phyloP scores from a whole-genome alignment of 2,888 invertebrate species.

The Acheta domesticus region DNA sequence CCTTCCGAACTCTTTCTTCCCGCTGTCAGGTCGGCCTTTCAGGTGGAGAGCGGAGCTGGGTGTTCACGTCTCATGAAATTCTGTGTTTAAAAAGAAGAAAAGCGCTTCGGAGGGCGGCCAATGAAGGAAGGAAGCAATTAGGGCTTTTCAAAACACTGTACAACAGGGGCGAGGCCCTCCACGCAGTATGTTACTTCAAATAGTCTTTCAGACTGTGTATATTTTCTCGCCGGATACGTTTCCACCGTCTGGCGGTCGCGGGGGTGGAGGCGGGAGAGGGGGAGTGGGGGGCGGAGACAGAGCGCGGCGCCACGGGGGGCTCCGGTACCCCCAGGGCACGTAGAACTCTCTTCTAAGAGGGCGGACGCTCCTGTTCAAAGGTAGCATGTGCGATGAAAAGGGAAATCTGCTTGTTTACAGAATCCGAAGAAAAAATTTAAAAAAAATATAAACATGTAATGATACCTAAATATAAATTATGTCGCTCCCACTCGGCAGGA shows the following conservation, averaged over 20 bases:
- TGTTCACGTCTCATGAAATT: neutral
- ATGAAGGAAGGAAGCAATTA: slow-evolving; percentile 7
- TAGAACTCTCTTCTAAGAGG: too few species aligned
- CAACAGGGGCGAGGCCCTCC: neutral
- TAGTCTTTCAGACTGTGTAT: slow-evolving; percentile 18
- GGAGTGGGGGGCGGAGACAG: too few species aligned
- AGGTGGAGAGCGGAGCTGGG: neutral
- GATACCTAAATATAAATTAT: too few species aligned
- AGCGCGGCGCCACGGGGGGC: too few species aligned
- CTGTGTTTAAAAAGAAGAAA: neutral
- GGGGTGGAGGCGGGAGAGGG: too few species aligned
- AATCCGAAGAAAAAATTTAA: too few species aligned
- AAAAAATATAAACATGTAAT: too few species aligned
- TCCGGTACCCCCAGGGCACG: too few species aligned
- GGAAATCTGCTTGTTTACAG: too few species aligned
- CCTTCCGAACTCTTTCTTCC: slow-evolving; percentile 9
- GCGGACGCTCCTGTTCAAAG: too few species aligned
- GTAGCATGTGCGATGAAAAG: too few species aligned
- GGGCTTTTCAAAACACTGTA: slow-evolving; percentile 18
- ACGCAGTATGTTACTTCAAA: slow-evolving; percentile 1
- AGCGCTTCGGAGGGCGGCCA: neutral
- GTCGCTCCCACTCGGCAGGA: too few species aligned
- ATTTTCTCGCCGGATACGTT: slow-evolving; percentile 18
- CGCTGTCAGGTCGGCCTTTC: slow-evolving; percentile 7
- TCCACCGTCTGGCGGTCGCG: neutral